Evolutionary conservation across 2,113 vertebrate species (phyloP).

Genomic region (Mirza zaza): DNA sequence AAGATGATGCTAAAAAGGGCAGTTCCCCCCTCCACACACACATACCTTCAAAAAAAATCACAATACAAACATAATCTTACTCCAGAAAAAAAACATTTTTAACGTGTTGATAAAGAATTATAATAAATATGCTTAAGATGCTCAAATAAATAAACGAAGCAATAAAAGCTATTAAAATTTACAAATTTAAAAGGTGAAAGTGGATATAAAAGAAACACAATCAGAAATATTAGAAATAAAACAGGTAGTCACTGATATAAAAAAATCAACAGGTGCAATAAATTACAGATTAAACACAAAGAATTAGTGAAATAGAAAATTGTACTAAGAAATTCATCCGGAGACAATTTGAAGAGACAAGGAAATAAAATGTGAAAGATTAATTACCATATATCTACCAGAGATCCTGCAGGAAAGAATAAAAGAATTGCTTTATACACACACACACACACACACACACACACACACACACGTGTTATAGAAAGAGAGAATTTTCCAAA

Average conservation of each 20-base stretch:
- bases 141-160: background rate
- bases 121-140: background rate
- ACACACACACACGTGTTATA: background rate
- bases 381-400: background rate
- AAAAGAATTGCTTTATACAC: background rate
- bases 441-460: background rate
- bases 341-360: background rate
- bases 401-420: background rate
- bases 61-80: background rate
- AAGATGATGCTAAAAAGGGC: background rate
- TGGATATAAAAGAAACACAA: background rate
- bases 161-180: background rate
- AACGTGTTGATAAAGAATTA: background rate
- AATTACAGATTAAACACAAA: background rate
- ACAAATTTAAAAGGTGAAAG: background rate
- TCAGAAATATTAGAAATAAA: background rate
- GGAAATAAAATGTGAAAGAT: background rate
- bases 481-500: background rate
- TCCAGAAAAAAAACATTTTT: background rate
- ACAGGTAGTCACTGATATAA: background rate
- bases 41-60: background rate
- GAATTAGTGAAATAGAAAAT: background rate
- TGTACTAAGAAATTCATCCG: background rate
- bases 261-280: background rate
- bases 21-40: background rate